These are phyloP conservation scores for Epicampocera succincta DNA, from an alignment of 2,888 invertebrate genomes.

Conservation along the genomic window DNA sequence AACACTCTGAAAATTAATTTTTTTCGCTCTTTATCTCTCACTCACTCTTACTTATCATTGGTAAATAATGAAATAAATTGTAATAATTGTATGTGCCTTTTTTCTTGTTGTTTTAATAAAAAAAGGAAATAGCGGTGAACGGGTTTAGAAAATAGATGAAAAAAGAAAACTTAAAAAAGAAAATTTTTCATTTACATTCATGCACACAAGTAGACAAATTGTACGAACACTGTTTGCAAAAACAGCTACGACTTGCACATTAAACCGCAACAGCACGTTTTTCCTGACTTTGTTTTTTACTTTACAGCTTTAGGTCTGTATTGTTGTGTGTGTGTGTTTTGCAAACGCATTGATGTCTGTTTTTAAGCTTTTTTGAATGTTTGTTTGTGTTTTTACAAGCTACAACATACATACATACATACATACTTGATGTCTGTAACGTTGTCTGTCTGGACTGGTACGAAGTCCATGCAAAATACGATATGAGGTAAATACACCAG, in stretches of 20 bases:
- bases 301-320: constrained; percentile 17
- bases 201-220: constrained; percentile 49
- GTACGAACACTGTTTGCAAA: constrained; percentile 38
- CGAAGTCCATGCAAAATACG: constrained; percentile 60
- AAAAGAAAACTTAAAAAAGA: constrained; percentile 50
- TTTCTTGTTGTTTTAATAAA: constrained; percentile 34
- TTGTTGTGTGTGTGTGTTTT: constrained; percentile 42
- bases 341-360: constrained; percentile 65
- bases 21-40: constrained; percentile 25
- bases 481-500: constrained; percentile 62
- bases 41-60: constrained; percentile 40
- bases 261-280: constrained; percentile 70
- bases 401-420: constrained; percentile 36
- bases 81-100: constrained; percentile 34
- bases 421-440: constrained; percentile 54
- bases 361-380: constrained; percentile 50
- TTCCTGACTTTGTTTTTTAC: constrained; percentile 58
- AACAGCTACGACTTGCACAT: constrained; percentile 52
- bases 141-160: constrained; percentile 60
- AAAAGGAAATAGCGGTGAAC: constrained; percentile 69
- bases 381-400: constrained; percentile 40
- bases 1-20: constrained; percentile 13
- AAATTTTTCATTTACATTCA: constrained; percentile 44
- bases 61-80: constrained; percentile 53
- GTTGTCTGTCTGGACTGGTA: constrained; percentile 62